Evolutionary conservation across 2,888 invertebrate genomes (phyloP).

Genomic region (Coecobrya sp.): DNA sequence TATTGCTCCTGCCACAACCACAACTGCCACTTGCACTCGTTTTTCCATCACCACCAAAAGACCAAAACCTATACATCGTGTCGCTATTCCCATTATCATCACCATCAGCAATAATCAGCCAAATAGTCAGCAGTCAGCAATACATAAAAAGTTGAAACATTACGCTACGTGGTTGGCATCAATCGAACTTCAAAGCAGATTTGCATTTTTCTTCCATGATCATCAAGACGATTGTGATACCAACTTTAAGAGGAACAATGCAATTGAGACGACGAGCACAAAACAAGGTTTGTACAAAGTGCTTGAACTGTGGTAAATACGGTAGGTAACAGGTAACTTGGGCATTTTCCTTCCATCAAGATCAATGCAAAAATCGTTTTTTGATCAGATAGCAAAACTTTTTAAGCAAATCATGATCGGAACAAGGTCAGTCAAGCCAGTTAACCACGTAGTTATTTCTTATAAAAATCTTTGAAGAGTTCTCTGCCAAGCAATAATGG

Average conservation of each 20-base stretch:
- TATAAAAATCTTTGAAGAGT: constrained; percentile 9
- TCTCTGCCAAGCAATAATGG: constrained; percentile 25
- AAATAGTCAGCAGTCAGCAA: constrained; percentile 47
- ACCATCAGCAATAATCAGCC: constrained; percentile 76
- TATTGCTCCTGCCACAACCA: not conserved
- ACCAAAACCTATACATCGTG: constrained; percentile 55
- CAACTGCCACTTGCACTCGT: constrained; percentile 73
- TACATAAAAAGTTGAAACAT: constrained; percentile 71
- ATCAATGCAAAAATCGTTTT: constrained; percentile 30
- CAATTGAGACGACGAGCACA: not conserved
- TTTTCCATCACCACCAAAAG: constrained; percentile 54
- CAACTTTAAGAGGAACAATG: constrained; percentile 21
- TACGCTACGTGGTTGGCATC: constrained; percentile 40
- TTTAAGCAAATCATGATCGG: constrained; percentile 64
- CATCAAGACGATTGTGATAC: constrained; percentile 25
- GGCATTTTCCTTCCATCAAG: constrained; percentile 12
- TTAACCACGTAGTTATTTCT: constrained; percentile 29
- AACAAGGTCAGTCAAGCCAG: constrained; percentile 66
- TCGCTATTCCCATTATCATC: constrained; percentile 73
- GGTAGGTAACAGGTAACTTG: constrained; percentile 27
- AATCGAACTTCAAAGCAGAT: constrained; percentile 45
- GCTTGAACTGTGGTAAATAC: not conserved
- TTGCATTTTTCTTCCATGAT: constrained; percentile 44
- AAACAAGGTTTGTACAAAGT: not conserved
- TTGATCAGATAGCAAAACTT: constrained; percentile 60